A percentile compares a stretch with the other conserved stretches of the same genome.
Conservation (phyloP, 2,888 invertebrate genomes). For the Drosophila siamana region DNA sequence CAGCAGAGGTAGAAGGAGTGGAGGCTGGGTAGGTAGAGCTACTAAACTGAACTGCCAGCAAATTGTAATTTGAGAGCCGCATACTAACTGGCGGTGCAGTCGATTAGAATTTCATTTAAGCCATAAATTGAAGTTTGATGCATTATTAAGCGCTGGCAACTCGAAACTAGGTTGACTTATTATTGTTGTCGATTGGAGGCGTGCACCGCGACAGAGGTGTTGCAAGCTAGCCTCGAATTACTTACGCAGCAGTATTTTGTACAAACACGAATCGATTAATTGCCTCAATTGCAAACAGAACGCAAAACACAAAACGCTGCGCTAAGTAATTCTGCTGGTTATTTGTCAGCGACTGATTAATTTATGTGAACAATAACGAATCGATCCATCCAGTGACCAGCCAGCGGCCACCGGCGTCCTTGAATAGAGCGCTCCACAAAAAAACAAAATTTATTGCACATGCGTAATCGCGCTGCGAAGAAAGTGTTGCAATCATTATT, state of each 20-base stretch:
- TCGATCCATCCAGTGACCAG: too few species aligned
- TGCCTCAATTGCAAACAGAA: constrained; percentile 58
- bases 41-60: constrained; percentile 60
- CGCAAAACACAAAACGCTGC: too few species aligned
- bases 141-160: constrained; percentile 51
- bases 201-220: neutral
- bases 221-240: constrained; percentile 28
- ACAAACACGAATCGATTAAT: constrained; percentile 69
- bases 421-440: neutral
- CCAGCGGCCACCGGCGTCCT: constrained; percentile 24
- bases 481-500: constrained; percentile 35
- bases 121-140: constrained; percentile 64
- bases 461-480: constrained; percentile 20
- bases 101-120: constrained; percentile 74
- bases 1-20: neutral
- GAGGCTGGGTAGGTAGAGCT: neutral
- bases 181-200: constrained; percentile 10
- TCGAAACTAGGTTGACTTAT: constrained; percentile 65
- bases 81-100: constrained; percentile 44
- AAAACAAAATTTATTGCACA: too few species aligned
- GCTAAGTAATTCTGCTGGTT: constrained; percentile 76
- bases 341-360: constrained; percentile 76
- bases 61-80: constrained; percentile 67
- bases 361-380: constrained; percentile 58
- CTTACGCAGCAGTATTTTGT: constrained; percentile 56